phyloP scores from a whole-genome alignment of 2,888 invertebrate species.

The Panorpa germanica region DNA sequence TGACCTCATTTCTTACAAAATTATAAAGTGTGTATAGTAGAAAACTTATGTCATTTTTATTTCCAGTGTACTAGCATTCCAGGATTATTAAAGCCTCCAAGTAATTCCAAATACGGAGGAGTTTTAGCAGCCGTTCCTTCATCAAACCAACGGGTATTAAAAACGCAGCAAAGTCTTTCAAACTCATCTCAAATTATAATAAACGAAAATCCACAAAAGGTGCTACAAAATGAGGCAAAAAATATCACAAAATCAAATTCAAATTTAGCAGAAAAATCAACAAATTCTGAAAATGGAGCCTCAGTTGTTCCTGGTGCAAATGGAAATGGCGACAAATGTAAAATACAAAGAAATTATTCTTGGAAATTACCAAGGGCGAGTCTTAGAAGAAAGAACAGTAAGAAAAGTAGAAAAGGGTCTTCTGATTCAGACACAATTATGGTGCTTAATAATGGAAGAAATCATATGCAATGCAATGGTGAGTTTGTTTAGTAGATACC shows the following conservation, averaged over 20 bases:
- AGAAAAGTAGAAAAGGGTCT: conserved; percentile 30
- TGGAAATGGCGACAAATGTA: conserved; percentile 24
- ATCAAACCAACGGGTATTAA: too few species aligned
- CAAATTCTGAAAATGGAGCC: too few species aligned
- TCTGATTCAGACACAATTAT: conserved; percentile 40
- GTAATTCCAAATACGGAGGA: too few species aligned
- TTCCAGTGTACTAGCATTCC: conserved; percentile 39
- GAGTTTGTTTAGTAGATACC: conserved; percentile 15
- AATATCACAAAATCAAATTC: too few species aligned
- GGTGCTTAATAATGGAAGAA: conserved; percentile 47
- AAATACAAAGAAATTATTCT: conserved; percentile 50
- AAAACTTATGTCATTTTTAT: conserved; percentile 6
- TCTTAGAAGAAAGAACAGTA: conserved; percentile 36
- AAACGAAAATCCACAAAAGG: too few species aligned
- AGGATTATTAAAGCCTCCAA: conserved; percentile 47
- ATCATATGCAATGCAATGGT: conserved; percentile 59
- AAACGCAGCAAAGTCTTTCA: too few species aligned
- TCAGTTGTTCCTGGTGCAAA: too few species aligned
- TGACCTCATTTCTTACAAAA: not conserved
- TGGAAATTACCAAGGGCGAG: conserved; percentile 59
- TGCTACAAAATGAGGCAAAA: too few species aligned
- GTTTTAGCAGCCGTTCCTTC: too few species aligned
- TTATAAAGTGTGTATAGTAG: conserved; percentile 5
- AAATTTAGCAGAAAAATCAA: too few species aligned
- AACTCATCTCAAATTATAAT: too few species aligned